Base-by-base conservation (phyloP, 2,888 invertebrate species). In the Eupithecia subfuscata region DNA sequence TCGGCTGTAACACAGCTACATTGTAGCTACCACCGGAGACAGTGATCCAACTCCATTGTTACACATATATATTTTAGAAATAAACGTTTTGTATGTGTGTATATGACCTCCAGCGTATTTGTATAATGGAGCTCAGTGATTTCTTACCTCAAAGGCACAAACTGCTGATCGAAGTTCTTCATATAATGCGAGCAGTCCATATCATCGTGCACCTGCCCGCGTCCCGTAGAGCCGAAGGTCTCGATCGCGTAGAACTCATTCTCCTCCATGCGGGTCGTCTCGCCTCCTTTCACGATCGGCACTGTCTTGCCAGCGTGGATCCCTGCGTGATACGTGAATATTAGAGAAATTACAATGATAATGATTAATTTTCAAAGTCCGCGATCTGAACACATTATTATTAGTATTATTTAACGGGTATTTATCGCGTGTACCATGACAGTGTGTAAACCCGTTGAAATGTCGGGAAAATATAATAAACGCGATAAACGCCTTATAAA, bases 111-210 rank as follows among this genome's bases (percentile, higher is more conserved):
- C 8, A 48, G 30, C 30, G 48, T 7, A 48, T 16, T 48, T 18
- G 48, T 48, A 48, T 48, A 18, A 48, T 8, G 18, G 16, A 45
- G 45, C 16, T 45, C 45, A 16, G 48, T 48, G 22, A 56, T 22
- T n/a, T 60, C 22, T 25, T 90, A 97, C 97, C 98, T 96, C 75
- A 99, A 94, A 25, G 99, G 99, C 75, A 99, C 98, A 90, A 97
- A 99, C 80, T 97, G 96, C 83, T 97, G 97, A 86, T 99, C 99
- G 89, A 97, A 99, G 92, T 99, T 99, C 93, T 99, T 99, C 99
- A 99, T 99, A 91, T 99, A 99, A 94, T 99, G 99, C 22, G 99
- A 99, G 85, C 98, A 98, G 88, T 99, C 99, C 98, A 99, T 98
- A 88, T 99, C 99, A 89, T 99, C 99, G 88, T 99, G 99, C 2